phyloP scores from a whole-genome alignment of 2,113 vertebrate species.

The Conger conger region DNA sequence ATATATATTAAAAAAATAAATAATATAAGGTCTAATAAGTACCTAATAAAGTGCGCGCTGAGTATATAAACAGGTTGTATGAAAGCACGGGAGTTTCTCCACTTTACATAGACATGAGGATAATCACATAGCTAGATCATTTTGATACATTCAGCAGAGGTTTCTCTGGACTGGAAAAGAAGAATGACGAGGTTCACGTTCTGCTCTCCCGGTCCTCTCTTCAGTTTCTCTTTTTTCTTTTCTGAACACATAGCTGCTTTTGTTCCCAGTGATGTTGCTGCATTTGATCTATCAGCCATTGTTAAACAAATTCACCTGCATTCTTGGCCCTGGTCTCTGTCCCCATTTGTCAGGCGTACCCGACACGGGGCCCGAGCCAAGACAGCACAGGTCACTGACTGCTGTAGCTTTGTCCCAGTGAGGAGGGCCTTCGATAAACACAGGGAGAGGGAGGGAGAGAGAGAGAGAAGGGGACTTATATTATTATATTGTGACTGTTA shows the following conservation, averaged over 20 bases:
- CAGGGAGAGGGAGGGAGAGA: background rate
- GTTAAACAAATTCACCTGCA: conserved; percentile 28
- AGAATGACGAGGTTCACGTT: background rate
- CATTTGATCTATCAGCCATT: conserved; percentile 6
- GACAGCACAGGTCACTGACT: conserved; percentile 29
- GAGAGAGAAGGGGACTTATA: no score
- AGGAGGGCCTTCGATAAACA: background rate
- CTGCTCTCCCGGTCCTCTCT: no score
- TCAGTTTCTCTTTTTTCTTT: background rate
- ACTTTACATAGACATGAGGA: background rate
- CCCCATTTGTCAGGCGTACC: conserved; percentile 22
- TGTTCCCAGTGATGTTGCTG: background rate
- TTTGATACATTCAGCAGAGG: background rate
- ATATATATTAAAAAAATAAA: no score
- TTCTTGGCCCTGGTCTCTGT: background rate
- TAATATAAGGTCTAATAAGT: no score
- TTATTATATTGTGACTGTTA: no score
- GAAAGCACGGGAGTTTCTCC: background rate
- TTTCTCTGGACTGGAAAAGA: background rate
- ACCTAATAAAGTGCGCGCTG: no score
- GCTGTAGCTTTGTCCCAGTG: conserved; percentile 9
- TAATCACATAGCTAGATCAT: background rate
- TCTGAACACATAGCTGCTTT: background rate
- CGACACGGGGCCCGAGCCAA: background rate
- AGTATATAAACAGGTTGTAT: background rate